phyloP scores from a whole-genome alignment of 2,113 vertebrate genomes.

The Onychostoma macrolepis region DNA sequence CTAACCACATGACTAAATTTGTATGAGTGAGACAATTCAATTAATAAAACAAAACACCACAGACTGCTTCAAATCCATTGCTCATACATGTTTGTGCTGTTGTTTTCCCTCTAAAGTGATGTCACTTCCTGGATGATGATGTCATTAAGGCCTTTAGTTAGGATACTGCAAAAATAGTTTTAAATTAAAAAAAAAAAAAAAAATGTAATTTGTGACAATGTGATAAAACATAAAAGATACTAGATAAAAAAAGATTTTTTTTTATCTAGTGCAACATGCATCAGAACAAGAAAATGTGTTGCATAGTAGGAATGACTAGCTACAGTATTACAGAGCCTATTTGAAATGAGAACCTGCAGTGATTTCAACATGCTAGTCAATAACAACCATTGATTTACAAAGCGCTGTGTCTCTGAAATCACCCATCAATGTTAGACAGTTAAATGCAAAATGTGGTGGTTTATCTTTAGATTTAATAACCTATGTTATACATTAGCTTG shows the following conservation, averaged over 20 bases:
- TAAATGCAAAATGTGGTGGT: neutral
- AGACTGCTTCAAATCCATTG: neutral
- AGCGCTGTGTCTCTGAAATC: neutral
- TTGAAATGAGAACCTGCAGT: neutral
- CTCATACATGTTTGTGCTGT: neutral
- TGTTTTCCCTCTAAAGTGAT: neutral
- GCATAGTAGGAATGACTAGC: neutral
- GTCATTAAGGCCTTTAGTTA: neutral
- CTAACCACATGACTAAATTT: neutral
- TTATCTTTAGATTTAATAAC: neutral
- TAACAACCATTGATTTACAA: conserved; percentile 3
- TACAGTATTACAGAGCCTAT: neutral
- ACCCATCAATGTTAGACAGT: neutral
- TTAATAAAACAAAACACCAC: neutral
- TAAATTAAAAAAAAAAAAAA: neutral
- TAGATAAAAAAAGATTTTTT: too few species aligned
- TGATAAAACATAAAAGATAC: neutral
- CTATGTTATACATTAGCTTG: neutral
- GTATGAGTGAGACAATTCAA: neutral
- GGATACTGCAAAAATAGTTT: neutral
- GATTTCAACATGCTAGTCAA: conserved; percentile 1
- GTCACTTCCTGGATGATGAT: neutral
- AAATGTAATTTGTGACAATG: too few species aligned
- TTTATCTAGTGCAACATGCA: too few species aligned
- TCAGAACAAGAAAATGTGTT: neutral